These are phyloP conservation scores for Bubo bubo DNA, from an alignment of 2,113 vertebrate genomes.

Conservation along the genomic window DNA sequence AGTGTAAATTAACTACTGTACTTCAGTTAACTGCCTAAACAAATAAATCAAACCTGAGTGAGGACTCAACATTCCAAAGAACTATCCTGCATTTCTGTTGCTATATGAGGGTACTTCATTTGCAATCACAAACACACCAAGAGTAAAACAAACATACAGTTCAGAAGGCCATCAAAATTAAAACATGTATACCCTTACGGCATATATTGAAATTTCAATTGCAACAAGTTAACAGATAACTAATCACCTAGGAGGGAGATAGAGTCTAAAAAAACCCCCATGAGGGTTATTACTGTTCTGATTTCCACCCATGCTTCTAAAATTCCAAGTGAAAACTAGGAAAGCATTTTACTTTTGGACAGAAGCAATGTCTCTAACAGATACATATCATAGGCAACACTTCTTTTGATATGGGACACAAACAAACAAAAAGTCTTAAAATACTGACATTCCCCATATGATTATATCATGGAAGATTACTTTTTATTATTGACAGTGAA, in stretches of 20 bases:
- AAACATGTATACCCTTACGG: not conserved
- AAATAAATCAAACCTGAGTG: not conserved
- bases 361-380: not conserved
- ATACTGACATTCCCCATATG: not conserved
- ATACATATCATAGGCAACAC: not conserved
- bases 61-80: not conserved
- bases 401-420: not conserved
- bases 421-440: not conserved
- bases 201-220: not conserved
- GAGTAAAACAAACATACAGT: not conserved
- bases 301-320: not conserved
- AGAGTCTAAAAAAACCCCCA: not conserved
- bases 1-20: not conserved
- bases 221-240: not conserved
- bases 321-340: not conserved
- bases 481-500: not conserved
- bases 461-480: not conserved
- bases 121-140: not conserved
- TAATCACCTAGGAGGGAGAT: not conserved
- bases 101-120: not conserved
- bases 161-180: not conserved
- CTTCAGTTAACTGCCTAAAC: not conserved
- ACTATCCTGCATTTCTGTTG: not conserved
- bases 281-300: not conserved
- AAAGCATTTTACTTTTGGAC: not conserved